phyloP scores from a whole-genome alignment of 2,797 vertebrate genomes.

The Podargus strigoides region DNA sequence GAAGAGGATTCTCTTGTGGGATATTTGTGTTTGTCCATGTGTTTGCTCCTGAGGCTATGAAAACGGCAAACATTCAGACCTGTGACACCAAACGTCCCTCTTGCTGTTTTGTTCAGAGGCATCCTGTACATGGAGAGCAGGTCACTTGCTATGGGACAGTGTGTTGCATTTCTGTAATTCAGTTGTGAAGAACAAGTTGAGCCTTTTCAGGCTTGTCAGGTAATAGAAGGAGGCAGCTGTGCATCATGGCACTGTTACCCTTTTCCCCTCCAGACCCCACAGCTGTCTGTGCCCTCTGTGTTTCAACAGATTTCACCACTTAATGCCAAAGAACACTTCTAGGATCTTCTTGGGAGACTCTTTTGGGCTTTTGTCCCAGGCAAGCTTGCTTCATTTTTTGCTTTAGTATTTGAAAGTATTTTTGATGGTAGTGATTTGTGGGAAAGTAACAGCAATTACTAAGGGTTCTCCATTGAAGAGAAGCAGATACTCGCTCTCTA shows the following conservation, averaged over 20 bases:
- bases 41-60: not conserved
- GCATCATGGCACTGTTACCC: not conserved
- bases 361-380: not conserved
- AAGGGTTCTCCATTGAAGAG: not conserved
- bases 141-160: not conserved
- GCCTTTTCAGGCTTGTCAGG: not conserved
- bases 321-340: not conserved
- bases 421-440: not conserved
- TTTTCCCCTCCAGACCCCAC: not conserved
- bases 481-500: not conserved
- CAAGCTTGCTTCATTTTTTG: not conserved
- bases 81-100: not conserved
- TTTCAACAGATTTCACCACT: not conserved
- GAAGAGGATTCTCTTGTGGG: not conserved
- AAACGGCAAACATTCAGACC: not conserved
- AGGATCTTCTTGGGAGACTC: not conserved
- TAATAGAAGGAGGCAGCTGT: not conserved
- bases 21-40: not conserved
- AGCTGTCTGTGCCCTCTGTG: not conserved
- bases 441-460: not conserved
- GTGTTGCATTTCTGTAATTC: not conserved
- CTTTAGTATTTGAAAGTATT: not conserved
- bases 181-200: not conserved
- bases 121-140: not conserved
- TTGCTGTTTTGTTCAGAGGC: not conserved